Percentiles rank a stretch among this genome's conserved stretches.
Evolutionary conservation across 92 coral and sea anemone genomes (phyloP).

Genomic region (Epizoanthus ramosus): DNA sequence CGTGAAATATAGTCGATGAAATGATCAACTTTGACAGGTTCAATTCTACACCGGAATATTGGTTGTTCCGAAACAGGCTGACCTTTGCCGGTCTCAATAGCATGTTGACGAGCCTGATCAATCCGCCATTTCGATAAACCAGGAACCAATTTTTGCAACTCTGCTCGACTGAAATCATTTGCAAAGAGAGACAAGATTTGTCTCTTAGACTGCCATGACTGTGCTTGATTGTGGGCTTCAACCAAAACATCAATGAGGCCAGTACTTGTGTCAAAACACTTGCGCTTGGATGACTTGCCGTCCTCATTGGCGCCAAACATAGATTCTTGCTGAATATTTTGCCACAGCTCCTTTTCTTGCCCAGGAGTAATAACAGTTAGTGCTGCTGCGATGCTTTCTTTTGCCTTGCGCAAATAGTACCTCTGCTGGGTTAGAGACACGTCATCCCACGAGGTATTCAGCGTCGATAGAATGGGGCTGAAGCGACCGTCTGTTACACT

Average conservation of each 20-base stretch:
- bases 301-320: conserved; percentile 5
- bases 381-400: conserved; percentile 50
- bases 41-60: conserved; percentile 37
- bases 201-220: conserved; percentile 58
- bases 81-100: conserved; percentile 50
- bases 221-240: conserved; percentile 56
- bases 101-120: conserved; percentile 61
- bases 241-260: conserved; percentile 54
- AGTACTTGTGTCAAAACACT: conserved; percentile 46
- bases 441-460: conserved; percentile 62
- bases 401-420: conserved; percentile 63
- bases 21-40: conserved; percentile 43
- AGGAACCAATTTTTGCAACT: conserved; percentile 52
- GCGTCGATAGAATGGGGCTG: conserved; percentile 44
- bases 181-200: conserved; percentile 68
- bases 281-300: conserved; percentile 34
- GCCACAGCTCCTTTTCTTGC: conserved; percentile 57
- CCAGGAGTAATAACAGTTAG: conserved; percentile 49
- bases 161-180: conserved; percentile 65
- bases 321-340: conserved; percentile 35
- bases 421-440: conserved; percentile 52
- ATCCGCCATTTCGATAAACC: conserved; percentile 60
- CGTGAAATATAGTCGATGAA: conserved; percentile 57
- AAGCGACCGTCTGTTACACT: conserved; percentile 48
- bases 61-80: conserved; percentile 41